These are phyloP conservation scores for Siniperca undulata DNA, from an alignment of 2,797 vertebrate genomes.

Conservation along the genomic window DNA sequence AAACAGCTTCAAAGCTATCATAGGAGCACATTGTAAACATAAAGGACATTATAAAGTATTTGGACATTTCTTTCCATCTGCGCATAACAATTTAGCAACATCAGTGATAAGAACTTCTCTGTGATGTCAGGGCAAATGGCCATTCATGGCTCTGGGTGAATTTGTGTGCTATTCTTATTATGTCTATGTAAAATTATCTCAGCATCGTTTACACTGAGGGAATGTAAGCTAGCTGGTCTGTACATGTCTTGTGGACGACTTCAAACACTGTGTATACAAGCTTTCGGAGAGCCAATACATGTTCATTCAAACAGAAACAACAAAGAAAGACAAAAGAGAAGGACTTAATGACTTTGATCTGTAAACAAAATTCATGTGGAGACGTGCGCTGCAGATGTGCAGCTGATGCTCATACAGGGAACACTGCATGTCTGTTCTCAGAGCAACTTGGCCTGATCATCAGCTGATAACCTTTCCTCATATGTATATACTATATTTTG, in stretches of 20 bases:
- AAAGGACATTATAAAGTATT: constrained; percentile 64
- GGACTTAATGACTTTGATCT: constrained; percentile 77
- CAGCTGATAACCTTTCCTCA: constrained; percentile 68
- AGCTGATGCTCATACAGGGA: constrained; percentile 45
- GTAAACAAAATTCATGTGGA: constrained; percentile 75
- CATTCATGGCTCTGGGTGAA: constrained; percentile 75
- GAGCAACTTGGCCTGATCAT: constrained; percentile 54
- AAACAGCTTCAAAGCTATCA: constrained; percentile 66
- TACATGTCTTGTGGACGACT: constrained; percentile 77
- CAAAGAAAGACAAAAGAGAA: constrained; percentile 76
- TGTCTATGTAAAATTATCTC: constrained; percentile 86
- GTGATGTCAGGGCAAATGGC: constrained; percentile 76
- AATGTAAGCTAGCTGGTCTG: constrained; percentile 84
- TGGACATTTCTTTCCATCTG: constrained; percentile 60
- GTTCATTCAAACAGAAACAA: constrained; percentile 77
- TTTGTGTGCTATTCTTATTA: constrained; percentile 83
- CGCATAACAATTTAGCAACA: constrained; percentile 58
- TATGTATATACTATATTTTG: constrained; percentile 34
- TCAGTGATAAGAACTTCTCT: constrained; percentile 72
- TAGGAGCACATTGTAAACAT: constrained; percentile 68
- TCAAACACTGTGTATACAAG: constrained; percentile 84
- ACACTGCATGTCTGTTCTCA: constrained; percentile 47
- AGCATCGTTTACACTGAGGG: constrained; percentile 82
- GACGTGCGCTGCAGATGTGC: constrained; percentile 74
- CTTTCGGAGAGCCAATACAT: constrained; percentile 73